Conservation (phyloP, 2,113 vertebrate species). For the Sakesphorus luctuosus region DNA sequence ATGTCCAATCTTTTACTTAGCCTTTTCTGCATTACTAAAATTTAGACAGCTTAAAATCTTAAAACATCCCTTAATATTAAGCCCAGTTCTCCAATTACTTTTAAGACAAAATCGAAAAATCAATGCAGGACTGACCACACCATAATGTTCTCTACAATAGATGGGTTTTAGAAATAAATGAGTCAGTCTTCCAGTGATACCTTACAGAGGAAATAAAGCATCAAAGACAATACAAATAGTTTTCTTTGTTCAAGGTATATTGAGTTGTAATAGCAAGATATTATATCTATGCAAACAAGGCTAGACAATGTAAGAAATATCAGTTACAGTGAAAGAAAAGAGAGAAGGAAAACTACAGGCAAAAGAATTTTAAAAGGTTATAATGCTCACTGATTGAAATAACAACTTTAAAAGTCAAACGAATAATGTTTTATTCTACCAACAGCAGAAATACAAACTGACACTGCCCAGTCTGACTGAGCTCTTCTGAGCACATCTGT, state of each 20-base stretch:
- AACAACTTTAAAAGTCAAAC: neutral
- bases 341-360: neutral
- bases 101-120: neutral
- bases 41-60: neutral
- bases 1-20: neutral
- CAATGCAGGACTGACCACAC: neutral
- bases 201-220: neutral
- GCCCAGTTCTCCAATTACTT: neutral
- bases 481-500: neutral
- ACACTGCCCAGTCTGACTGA: accelerated
- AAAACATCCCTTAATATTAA: neutral
- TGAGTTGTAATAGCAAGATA: neutral
- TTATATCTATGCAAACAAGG: neutral
- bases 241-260: neutral
- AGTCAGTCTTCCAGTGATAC: neutral
- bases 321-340: neutral
- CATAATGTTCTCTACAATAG: neutral
- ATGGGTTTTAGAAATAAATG: neutral
- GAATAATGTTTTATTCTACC: neutral
- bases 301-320: neutral
- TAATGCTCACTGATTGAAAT: neutral
- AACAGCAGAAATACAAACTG: neutral
- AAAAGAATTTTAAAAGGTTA: neutral
- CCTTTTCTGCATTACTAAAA: neutral
- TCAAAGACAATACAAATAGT: neutral